These are phyloP conservation scores for Chaunax sp. DNA, from an alignment of 2,797 vertebrate species.

Conservation along the genomic window DNA sequence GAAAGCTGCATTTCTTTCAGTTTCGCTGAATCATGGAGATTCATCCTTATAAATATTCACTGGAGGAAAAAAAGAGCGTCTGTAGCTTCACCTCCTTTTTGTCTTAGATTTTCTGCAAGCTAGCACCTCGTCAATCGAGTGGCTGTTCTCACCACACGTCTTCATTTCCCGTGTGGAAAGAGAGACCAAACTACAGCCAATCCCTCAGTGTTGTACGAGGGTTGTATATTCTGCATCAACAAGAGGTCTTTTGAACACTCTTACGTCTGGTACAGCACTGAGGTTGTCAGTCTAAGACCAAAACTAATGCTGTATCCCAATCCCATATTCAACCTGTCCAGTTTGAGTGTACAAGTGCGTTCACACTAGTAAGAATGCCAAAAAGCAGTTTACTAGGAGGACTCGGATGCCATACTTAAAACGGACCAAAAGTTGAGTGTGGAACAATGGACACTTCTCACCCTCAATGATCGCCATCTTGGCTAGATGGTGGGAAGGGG, in stretches of 20 bases:
- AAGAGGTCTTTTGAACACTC: background rate
- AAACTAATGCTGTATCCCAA: too few species aligned
- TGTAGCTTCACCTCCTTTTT: conserved; percentile 15
- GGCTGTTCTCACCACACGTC: background rate
- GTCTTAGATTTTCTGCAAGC: background rate
- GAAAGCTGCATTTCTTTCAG: background rate
- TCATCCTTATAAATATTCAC: conserved; percentile 1
- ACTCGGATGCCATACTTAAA: too few species aligned
- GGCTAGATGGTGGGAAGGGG: too few species aligned
- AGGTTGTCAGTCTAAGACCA: background rate
- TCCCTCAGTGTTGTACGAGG: background rate
- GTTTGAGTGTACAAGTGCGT: too few species aligned
- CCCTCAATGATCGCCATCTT: too few species aligned
- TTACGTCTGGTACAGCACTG: background rate
- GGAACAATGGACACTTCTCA: too few species aligned
- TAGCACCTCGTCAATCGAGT: background rate
- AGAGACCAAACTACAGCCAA: background rate
- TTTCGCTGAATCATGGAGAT: conserved; percentile 8
- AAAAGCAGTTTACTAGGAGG: too few species aligned
- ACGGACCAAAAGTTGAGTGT: too few species aligned
- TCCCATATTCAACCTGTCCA: too few species aligned
- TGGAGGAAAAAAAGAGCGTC: background rate
- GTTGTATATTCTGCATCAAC: background rate
- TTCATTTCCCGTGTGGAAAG: background rate
- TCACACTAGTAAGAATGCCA: too few species aligned